Evolutionary conservation across 2,797 vertebrate genomes (phyloP).

Genomic region (Hippocampus kuda): DNA sequence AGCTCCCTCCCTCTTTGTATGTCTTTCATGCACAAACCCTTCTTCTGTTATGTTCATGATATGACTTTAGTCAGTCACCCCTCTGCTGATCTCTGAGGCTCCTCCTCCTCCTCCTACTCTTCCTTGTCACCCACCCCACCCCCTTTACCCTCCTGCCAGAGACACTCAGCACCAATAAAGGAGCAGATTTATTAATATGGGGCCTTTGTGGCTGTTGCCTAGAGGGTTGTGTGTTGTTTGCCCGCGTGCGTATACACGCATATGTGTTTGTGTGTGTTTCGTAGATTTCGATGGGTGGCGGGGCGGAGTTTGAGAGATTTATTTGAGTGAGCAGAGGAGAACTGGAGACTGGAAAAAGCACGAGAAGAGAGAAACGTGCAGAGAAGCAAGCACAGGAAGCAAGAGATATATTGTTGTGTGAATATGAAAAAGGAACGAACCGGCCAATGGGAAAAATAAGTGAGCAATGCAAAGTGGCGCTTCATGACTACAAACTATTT

Average conservation of each 20-base stretch:
- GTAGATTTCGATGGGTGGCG: slow-evolving; percentile 27
- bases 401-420: slow-evolving; percentile 47
- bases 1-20: slow-evolving; percentile 19
- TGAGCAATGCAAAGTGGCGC: slow-evolving; percentile 26
- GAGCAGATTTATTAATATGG: slow-evolving; percentile 76
- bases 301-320: slow-evolving; percentile 43
- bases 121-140: slow-evolving; percentile 14
- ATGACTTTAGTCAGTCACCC: slow-evolving; percentile 49
- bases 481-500: slow-evolving; percentile 33
- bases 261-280: slow-evolving; percentile 56
- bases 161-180: slow-evolving; percentile 76
- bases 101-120: slow-evolving; percentile 24
- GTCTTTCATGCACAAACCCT: slow-evolving; percentile 23
- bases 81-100: slow-evolving; percentile 41
- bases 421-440: slow-evolving; percentile 53
- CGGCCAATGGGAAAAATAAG: slow-evolving; percentile 33
- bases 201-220: slow-evolving; percentile 68
- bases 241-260: slow-evolving; percentile 20
- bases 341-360: slow-evolving; percentile 44
- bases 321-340: slow-evolving; percentile 59
- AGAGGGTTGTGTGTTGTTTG: slow-evolving; percentile 56
- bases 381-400: slow-evolving; percentile 37
- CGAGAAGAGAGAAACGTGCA: slow-evolving; percentile 31
- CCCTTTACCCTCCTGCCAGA: slow-evolving; percentile 50
- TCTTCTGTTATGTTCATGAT: slow-evolving; percentile 48